These are phyloP conservation scores for Crax fasciolata DNA, from an alignment of 2,797 vertebrate species.

Conservation along the genomic window DNA sequence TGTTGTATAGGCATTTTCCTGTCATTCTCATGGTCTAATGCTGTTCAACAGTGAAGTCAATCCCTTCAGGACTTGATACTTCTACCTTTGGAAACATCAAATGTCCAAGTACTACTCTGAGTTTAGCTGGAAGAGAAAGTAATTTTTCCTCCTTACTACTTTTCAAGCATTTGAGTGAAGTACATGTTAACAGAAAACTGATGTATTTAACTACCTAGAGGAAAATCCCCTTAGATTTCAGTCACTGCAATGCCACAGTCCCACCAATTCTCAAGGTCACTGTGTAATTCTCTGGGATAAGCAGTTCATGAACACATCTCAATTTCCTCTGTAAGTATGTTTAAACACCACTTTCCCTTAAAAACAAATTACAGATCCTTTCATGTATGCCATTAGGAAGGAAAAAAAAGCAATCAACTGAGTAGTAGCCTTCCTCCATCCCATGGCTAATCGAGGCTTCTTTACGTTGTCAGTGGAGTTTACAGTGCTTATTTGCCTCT, in stretches of 20 bases:
- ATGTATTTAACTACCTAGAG: background rate
- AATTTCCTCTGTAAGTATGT: background rate
- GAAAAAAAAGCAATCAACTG: background rate
- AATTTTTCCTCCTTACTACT: background rate
- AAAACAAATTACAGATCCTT: background rate
- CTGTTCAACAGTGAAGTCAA: background rate
- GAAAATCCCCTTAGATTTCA: background rate
- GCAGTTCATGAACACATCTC: background rate
- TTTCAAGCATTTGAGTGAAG: background rate
- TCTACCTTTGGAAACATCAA: background rate
- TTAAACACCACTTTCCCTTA: background rate
- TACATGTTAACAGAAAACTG: background rate
- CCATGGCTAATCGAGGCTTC: background rate
- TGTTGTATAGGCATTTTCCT: rapidly evolving
- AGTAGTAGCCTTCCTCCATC: background rate
- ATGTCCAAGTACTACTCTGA: background rate
- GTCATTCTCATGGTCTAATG: background rate
- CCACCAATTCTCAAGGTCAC: background rate
- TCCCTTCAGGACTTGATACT: background rate
- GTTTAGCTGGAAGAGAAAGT: background rate
- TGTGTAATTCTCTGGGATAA: background rate
- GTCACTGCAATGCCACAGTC: background rate
- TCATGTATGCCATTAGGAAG: background rate
- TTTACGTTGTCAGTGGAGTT: background rate
- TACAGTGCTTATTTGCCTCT: background rate